Conservation (phyloP, 37 sponge, comb jelly and placozoan species). For the Oscarella lobularis region DNA sequence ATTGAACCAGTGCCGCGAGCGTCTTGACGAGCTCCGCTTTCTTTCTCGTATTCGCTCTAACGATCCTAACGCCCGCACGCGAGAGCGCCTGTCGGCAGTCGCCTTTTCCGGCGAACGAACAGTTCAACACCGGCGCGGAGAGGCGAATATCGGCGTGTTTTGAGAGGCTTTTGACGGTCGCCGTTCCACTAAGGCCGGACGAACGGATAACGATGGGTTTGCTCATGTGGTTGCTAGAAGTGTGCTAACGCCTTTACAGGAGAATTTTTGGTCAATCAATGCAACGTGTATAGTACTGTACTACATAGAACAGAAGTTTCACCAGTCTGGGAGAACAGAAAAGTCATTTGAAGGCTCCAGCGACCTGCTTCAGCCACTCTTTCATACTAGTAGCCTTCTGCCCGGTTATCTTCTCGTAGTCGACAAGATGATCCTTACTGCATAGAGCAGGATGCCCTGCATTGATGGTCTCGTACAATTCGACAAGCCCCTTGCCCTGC, state of each 20-base stretch:
- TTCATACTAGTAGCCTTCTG: conserved; percentile 33
- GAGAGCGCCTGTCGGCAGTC: neutral
- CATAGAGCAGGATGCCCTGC: conserved; percentile 7
- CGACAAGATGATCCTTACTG: neutral
- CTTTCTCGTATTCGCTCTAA: conserved; percentile 25
- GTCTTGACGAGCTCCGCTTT: conserved; percentile 14
- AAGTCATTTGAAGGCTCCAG: neutral
- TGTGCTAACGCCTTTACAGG: no score
- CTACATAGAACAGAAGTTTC: no score
- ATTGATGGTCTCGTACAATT: conserved; percentile 28
- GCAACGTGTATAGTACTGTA: no score
- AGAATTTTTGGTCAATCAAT: no score
- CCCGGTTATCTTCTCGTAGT: conserved; percentile 23
- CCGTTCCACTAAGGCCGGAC: conserved; percentile 26
- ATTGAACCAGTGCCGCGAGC: no score
- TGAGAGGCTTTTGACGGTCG: conserved; percentile 28
- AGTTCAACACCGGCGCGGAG: conserved; percentile 38
- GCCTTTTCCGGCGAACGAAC: conserved; percentile 47
- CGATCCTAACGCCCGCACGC: conserved; percentile 15
- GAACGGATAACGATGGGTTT: conserved; percentile 53
- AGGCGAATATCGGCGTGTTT: conserved; percentile 15
- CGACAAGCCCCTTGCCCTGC: conserved; percentile 17
- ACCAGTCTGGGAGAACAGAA: no score
- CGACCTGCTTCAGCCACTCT: conserved; percentile 25
- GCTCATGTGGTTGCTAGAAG: no score